phyloP scores from a whole-genome alignment of 1,140 invertebrate genomes.

The Psix sp. region DNA sequence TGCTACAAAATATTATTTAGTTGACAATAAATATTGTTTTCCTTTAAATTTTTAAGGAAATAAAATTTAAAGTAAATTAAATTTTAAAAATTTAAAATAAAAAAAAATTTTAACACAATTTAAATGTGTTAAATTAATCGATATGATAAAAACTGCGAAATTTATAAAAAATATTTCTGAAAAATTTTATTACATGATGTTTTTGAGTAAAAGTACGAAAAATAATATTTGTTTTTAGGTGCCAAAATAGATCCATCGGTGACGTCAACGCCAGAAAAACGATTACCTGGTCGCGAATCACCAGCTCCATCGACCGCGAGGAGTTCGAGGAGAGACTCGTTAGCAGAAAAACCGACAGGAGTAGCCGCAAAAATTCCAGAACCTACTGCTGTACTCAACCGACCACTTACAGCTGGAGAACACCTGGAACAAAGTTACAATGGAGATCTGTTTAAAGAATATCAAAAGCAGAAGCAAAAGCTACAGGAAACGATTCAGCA shows the following conservation, averaged over 20 bases:
- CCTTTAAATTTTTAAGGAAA: too few species aligned
- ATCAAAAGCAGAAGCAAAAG: slow-evolving; percentile 84
- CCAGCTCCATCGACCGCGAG: slow-evolving; percentile 79
- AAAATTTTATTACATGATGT: too few species aligned
- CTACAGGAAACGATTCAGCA: slow-evolving; percentile 81
- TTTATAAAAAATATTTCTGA: too few species aligned
- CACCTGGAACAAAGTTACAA: slow-evolving; percentile 80
- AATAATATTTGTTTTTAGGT: too few species aligned
- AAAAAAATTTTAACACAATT: too few species aligned
- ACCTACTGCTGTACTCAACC: slow-evolving; percentile 67
- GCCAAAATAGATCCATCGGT: slow-evolving; percentile 73
- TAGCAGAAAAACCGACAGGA: slow-evolving; percentile 77
- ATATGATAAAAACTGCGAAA: too few species aligned
- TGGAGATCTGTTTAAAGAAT: slow-evolving; percentile 84
- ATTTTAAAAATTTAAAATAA: too few species aligned
- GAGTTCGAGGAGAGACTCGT: slow-evolving; percentile 80
- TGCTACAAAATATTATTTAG: too few species aligned
- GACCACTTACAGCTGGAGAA: slow-evolving; percentile 60
- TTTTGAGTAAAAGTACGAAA: too few species aligned
- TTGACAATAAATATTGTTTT: too few species aligned
- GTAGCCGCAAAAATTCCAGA: slow-evolving; percentile 70
- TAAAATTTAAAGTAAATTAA: too few species aligned
- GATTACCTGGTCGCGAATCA: slow-evolving; percentile 77
- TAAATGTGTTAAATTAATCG: too few species aligned
- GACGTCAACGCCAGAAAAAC: slow-evolving; percentile 79